Evolutionary conservation across 2,888 invertebrate genomes (phyloP), one percentile per base, ranked within the genome.

Genomic region (Lepeophtheirus nordmannii): DNA sequence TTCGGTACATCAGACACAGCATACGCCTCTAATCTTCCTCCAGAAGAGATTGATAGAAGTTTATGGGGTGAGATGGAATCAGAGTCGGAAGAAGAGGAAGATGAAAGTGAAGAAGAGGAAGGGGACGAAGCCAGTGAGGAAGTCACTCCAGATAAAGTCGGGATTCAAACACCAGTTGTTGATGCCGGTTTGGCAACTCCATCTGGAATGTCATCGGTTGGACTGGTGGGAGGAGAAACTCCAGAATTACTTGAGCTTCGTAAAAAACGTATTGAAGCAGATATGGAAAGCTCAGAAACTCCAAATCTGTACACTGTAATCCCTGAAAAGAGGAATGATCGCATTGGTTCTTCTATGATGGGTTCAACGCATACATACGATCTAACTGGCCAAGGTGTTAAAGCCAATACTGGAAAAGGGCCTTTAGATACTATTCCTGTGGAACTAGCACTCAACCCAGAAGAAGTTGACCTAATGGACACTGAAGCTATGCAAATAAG

Each of bases 331-430:
- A 86, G 89, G 69, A 85, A 86, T 38, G 94, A 94, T 67, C 83
- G 90, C 63, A 83, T 96, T 67, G 85, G 88, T 67, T 82, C 85
- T 0, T 78, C 82, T 78, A 96, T 99, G 94, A 94, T 98, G 93
- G 98, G 88, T 3, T 96, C 96, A 59, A 91, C 91, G 0, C 98
- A 99, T 76, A 91, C 96, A 0, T 99, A 98, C 75, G 98, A 99
- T 74, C 79, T 80, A 10, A 46, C 37, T 11, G 60, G 22, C 2
- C 53, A 46, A 17, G 57, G 60, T 17, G 53, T 37, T 37, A 61
- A 61, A 37, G 61, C 30, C 37, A 61, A 61, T 64, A 46, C 68
- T 41, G 17, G 63, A 80, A 9, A 80, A 82, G 37, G 72, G 46
- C 12, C 67, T 67, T 46, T 67, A 57, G 63, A 67, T 46, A 60